Conservation (phyloP, 2,797 vertebrate genomes). For the Chaetophractus vellerosus region DNA sequence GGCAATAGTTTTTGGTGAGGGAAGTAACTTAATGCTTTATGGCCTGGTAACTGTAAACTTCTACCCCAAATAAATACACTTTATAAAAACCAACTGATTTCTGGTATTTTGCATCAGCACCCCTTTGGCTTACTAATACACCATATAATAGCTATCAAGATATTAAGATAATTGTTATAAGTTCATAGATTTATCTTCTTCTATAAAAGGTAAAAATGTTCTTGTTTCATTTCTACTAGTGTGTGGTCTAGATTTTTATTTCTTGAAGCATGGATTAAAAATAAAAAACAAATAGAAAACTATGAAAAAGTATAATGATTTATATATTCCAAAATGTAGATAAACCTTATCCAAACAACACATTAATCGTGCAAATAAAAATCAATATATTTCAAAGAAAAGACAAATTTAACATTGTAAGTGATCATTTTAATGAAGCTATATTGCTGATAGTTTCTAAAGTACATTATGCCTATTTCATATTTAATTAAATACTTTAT, state of each 20-base stretch:
- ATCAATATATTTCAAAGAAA: not conserved
- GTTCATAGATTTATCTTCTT: not conserved
- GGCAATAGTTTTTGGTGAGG: no score
- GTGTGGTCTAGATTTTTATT: not conserved
- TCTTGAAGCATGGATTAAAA: not conserved
- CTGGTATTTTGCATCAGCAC: no score
- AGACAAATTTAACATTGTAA: not conserved
- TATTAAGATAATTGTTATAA: not conserved
- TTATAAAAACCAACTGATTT: no score
- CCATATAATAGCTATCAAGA: not conserved
- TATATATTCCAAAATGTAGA: not conserved
- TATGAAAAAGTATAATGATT: not conserved
- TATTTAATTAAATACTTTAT: not conserved
- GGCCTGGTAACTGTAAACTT: no score
- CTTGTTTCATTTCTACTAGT: not conserved
- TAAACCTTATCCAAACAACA: not conserved
- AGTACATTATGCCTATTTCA: not conserved
- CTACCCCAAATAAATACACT: no score
- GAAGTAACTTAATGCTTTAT: no score
- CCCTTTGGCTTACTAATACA: no score
- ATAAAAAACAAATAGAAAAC: not conserved
- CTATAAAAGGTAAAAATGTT: not conserved
- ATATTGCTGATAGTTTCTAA: not conserved
- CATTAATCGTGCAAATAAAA: not conserved
- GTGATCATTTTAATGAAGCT: not conserved